Evolutionary conservation across 2,113 vertebrate genomes (phyloP), one percentile per base, ranked within the genome.

Genomic region (Ctenodactylus gundi): DNA sequence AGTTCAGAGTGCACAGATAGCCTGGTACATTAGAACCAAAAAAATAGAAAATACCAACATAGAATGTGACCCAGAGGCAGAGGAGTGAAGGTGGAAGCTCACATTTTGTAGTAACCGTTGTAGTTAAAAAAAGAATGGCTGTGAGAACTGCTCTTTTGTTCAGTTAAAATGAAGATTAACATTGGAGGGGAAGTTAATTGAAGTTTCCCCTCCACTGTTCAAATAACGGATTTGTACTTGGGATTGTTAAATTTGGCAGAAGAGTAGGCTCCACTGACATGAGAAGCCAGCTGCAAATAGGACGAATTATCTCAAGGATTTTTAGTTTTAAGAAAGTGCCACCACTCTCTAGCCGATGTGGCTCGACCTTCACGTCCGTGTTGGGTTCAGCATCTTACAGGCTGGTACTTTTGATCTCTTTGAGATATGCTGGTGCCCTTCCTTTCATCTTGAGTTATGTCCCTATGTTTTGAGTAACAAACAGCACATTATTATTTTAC

Each of bases 101-200:
- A n/a, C 31, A 29, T 67, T 92, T 73, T 55, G 21, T 55, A 18
- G 27, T 41, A 41, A 18, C n/a, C 78, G 44, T 36, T 17, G 0
- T 64, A 41, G 34, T 70, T 88, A 25, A 62, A 64, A 65, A 23
- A 68, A 58, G 25, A 57, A n/a, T 12, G n/a, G 20, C 67, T 88
- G 1, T 75, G 34, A 41, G 70, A 94, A 23, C 46, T n/a, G 34
- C 29, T 90, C 60, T 78, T 77, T 90, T 58, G 15, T 88, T 90
- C 72, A 95, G 0, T 96, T 93, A 94, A 96, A 92, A 82, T 76
- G 41, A 93, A 86, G 39, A 87, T 90, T 81, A 95, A 90, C 70
- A 72, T 65, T 58, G 41, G 80, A n/a, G 53, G n/a, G 1, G 2
- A 73, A 82, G 88, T 86, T 95, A 92, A 94, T 75, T 82, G 85